Percentiles rank a stretch among this genome's conserved stretches.
Conservation (phyloP, 92 coral and sea anemone genomes). For the Chrysogorgia sp. region DNA sequence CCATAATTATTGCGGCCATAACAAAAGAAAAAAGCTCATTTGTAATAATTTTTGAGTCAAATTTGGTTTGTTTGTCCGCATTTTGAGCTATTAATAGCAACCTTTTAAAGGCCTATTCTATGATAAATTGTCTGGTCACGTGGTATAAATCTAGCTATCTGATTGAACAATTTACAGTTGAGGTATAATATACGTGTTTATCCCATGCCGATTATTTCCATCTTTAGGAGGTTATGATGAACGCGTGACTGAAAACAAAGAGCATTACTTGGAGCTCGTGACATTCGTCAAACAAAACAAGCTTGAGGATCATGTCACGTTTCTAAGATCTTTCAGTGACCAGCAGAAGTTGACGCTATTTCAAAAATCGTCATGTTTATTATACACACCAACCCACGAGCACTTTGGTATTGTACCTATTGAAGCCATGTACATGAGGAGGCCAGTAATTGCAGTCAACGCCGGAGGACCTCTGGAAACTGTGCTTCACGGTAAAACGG, state of each 20-base stretch:
- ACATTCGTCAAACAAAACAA: slow-evolving; percentile 74
- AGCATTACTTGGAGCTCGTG: slow-evolving; percentile 82
- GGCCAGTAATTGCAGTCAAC: slow-evolving; percentile 94
- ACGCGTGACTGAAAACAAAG: slow-evolving; percentile 91
- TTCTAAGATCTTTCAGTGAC: slow-evolving; percentile 87
- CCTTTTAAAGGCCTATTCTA: background rate
- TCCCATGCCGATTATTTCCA: too few relatives aligned
- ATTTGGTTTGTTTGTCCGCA: too few relatives aligned
- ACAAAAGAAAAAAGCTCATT: too few relatives aligned
- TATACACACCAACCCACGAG: slow-evolving; percentile 96
- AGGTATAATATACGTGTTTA: too few relatives aligned
- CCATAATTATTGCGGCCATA: too few relatives aligned
- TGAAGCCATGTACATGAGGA: slow-evolving; percentile 91
- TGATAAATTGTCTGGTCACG: too few relatives aligned
- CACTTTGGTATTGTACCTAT: slow-evolving; percentile 98
- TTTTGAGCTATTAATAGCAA: too few relatives aligned
- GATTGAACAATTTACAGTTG: too few relatives aligned
- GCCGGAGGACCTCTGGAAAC: slow-evolving; percentile 98
- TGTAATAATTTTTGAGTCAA: too few relatives aligned
- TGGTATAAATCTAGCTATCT: too few relatives aligned
- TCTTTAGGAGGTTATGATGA: slow-evolving; percentile 95
- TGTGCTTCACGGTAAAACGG: slow-evolving; percentile 75
- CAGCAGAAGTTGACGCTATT: slow-evolving; percentile 79
- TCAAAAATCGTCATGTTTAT: slow-evolving; percentile 70
- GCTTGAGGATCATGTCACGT: slow-evolving; percentile 77